Base-by-base conservation (phyloP, 2,888 invertebrate genomes). In the Pasiphila rectangulata region DNA sequence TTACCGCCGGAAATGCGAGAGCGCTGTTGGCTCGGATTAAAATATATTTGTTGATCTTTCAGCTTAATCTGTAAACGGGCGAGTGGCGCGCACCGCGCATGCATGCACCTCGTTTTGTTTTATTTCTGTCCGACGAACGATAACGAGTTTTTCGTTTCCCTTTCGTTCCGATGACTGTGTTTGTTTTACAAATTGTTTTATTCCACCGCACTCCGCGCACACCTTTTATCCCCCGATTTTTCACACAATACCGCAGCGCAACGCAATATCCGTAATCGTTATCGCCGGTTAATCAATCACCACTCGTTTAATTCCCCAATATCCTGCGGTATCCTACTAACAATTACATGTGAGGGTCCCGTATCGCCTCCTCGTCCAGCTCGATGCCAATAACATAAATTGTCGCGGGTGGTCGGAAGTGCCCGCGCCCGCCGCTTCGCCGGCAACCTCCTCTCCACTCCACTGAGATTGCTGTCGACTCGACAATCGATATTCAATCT, bases 401-500 rank as follows among this genome's bases (percentile, higher is more conserved):
- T 84, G 83, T 85, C 82, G 77, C 79, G 77, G 79, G 72, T 75
- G 75, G 75, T 75, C 77, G 81, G 82, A 83, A 80, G 75, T 73
- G 68, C 60, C 68, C 63, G 55, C 64, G 56, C 59, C 57, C 41
- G 40, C 44, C 58, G 48, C 55, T 48, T 56, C 45, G 61, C 44
- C 51, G 39, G 34, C 46, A 13, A 35, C 48, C 39, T 43, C 46
- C 51, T 56, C 57, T 53, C 46, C 51, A 56, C 61, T 65, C 63
- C 63, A 46, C 61, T 59, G 60, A 62, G 67, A 85, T 84, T 79
- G 84, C 83, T 78, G 82, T 81, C 82, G 82, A 79, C 73, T 79
- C 77, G 67, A 79, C 83, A 87, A 87, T 87, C 87, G 84, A 87
- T 87, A 87, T 85, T 87, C 87, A 87, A 86, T 87, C 86, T 87